A percentile compares a stretch with the other conserved stretches of the same genome.
These are phyloP conservation scores for Phocides pigmalion DNA, from an alignment of 1,140 invertebrate species.

Conservation along the genomic window DNA sequence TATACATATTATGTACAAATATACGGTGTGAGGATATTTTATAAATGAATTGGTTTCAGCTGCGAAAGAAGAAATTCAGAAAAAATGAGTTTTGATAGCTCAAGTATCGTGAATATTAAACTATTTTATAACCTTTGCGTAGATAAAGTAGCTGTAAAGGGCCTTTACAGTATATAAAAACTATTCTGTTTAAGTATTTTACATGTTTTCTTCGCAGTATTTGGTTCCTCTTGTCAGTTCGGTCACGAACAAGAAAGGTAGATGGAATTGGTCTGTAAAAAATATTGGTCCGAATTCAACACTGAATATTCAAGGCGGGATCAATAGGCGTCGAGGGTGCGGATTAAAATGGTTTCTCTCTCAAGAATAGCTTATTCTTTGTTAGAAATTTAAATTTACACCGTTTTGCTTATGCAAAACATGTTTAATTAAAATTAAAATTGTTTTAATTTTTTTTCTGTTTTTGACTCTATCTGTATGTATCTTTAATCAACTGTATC, in stretches of 20 bases:
- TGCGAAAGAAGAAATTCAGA: no score
- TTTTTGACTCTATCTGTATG: not conserved
- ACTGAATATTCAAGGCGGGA: constrained; percentile 42
- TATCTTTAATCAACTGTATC: not conserved
- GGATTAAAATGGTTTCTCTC: constrained; percentile 31
- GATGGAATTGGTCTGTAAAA: constrained; percentile 47
- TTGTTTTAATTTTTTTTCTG: not conserved
- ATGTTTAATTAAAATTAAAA: not conserved
- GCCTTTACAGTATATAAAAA: no score
- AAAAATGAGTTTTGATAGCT: no score
- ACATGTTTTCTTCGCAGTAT: constrained; percentile 14
- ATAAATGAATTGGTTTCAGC: no score
- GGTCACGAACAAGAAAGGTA: constrained; percentile 43
- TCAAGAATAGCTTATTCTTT: not conserved
- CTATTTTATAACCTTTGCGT: no score
- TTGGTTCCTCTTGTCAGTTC: constrained; percentile 33
- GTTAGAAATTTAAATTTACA: not conserved
- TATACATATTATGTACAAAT: no score
- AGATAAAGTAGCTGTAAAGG: not conserved
- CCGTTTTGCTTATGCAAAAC: not conserved
- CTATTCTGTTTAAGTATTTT: not conserved
- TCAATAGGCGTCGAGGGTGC: constrained; percentile 40
- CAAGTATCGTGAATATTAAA: no score
- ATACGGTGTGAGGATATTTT: no score
- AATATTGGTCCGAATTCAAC: constrained; percentile 41